Base-by-base conservation (phyloP, 37 sponge, comb jelly and placozoan species). In the Aplysina aerophoba region DNA sequence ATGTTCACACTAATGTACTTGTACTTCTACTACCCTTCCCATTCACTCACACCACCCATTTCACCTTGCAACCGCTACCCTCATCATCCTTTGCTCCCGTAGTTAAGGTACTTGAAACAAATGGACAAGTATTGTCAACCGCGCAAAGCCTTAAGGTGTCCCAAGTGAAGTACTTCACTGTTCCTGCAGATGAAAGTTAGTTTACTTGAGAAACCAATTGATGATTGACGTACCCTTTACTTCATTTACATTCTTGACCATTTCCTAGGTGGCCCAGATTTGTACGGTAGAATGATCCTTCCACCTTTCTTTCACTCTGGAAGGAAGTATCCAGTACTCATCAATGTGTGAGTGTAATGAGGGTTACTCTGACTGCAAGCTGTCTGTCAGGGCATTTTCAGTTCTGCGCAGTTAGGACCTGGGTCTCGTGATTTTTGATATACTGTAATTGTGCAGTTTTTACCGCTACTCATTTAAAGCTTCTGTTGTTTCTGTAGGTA, bases 271-370 rank as follows among this genome's bases (percentile, higher is more conserved):
- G 81, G 62, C 13, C 93, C 93, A 14, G 31, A 58, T 19, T 64
- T 93, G n/a, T 82, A 85, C 75, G 91, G 91, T 19, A 60, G 58
- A 44, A 54, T 88, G 55, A 59, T 85, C 31, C 57, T 59, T 19
- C 94, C 94, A 17, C 93, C 92, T 27, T 44, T 27, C 16, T 88
- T 88, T 56, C 57, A 82, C 25, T 21, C 69, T 16, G 16, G 21
- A 39, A 60, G 58, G 15, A 59, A 60, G 25, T 86, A 94, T 61
- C 93, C 94, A 35, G 93, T 91, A 3, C 86, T 94, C 50, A 63
- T 94, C 21, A 81, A 88, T 62, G 92, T 91, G 73, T 81, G 82
- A 81, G 82, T 81, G 27, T 74, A 12, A 44, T 74, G 8, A 8
- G 8, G 50, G 8, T 44, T 8, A 44, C 8, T 44, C 50, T 44